These are phyloP conservation scores for Acrocephalus kingi DNA, from an alignment of 2,113 vertebrate species.

Conservation along the genomic window DNA sequence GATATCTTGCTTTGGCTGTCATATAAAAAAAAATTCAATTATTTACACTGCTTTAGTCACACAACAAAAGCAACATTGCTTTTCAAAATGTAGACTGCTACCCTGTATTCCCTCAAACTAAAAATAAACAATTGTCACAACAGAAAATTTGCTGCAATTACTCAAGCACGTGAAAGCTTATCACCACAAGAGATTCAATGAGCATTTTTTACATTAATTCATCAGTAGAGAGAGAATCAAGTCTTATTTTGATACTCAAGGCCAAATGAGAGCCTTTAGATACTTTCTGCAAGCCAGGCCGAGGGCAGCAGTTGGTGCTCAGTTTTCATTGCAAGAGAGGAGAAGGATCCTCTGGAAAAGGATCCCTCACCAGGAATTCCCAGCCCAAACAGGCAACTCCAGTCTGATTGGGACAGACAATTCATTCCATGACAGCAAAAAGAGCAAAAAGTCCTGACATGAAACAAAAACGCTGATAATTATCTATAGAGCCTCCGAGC, in stretches of 20 bases:
- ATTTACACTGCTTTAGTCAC: constrained; percentile 38
- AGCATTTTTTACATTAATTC: neutral
- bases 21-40: neutral
- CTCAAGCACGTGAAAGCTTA: neutral
- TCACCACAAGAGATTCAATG: neutral
- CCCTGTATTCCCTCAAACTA: neutral
- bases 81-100: neutral
- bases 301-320: neutral
- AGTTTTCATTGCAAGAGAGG: neutral
- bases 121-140: neutral
- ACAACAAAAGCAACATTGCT: neutral
- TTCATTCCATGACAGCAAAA: neutral
- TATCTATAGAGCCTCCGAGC: neutral
- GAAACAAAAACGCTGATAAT: neutral
- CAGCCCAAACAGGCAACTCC: neutral
- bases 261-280: neutral
- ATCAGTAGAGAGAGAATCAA: neutral
- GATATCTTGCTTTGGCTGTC: constrained; percentile 32
- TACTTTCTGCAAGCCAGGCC: neutral
- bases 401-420: neutral
- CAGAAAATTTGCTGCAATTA: neutral
- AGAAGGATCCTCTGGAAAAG: neutral
- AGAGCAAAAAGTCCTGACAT: neutral
- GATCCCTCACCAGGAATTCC: neutral
- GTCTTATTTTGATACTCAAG: neutral